Conservation (phyloP, 2,797 vertebrate species). For the Petrocephalus sullivani region DNA sequence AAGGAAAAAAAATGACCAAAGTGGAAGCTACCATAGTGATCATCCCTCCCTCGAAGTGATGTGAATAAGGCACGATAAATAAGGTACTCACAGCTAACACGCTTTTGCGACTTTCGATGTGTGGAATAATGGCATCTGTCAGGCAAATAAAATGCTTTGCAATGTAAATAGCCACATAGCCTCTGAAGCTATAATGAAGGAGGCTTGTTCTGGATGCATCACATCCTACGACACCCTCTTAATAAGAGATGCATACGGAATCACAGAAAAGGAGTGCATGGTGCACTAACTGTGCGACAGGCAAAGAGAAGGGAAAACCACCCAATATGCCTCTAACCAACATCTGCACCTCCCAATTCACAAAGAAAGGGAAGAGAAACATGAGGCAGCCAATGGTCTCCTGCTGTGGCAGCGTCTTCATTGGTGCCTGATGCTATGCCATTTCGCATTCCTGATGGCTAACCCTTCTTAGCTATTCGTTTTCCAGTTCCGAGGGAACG, state of each 20-base stretch:
- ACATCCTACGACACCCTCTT: neutral
- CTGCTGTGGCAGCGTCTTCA: conserved; percentile 14
- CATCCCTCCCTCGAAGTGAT: neutral
- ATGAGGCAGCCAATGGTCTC: neutral
- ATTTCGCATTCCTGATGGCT: conserved; percentile 7
- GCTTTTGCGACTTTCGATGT: neutral
- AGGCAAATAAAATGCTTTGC: neutral
- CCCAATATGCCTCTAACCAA: conserved; percentile 14
- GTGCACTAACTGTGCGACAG: conserved; percentile 2
- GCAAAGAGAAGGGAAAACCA: neutral
- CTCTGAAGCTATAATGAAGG: neutral
- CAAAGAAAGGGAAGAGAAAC: neutral
- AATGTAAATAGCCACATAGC: neutral
- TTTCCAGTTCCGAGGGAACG: neutral
- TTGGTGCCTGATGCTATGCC: conserved; percentile 30
- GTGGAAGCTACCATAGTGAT: neutral
- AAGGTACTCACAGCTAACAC: neutral
- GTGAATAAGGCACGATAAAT: neutral
- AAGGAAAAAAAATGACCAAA: neutral
- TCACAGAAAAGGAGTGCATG: neutral
- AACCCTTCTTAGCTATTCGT: neutral
- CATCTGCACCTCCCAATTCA: conserved; percentile 10
- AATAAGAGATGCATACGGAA: neutral
- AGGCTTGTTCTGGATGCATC: neutral
- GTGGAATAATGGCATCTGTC: neutral